These are phyloP conservation scores for Rhinichthys klamathensis DNA, from an alignment of 2,113 vertebrate species.

Conservation along the genomic window DNA sequence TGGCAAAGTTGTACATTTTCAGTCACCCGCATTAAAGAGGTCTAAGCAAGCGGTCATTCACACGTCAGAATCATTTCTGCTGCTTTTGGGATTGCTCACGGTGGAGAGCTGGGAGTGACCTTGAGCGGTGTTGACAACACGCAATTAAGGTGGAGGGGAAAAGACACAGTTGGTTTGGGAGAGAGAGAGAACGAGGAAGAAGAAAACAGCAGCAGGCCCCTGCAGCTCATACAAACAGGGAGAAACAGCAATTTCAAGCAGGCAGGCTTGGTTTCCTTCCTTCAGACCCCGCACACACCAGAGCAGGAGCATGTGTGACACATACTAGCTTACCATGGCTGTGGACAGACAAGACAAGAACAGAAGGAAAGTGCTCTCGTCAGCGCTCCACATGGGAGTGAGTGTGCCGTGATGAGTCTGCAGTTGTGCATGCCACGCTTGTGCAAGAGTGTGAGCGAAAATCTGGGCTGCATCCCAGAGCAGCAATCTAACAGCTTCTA, in stretches of 20 bases:
- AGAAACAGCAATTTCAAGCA: conserved; percentile 32
- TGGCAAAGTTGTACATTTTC: conserved; percentile 5
- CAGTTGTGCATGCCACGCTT: conserved; percentile 45
- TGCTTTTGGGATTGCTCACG: neutral
- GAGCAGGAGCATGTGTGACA: conserved; percentile 5
- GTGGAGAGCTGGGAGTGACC: conserved; percentile 10
- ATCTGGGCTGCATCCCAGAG: conserved; percentile 28
- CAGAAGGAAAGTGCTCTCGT: conserved; percentile 28
- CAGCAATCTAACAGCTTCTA: conserved; percentile 25
- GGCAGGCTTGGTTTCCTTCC: conserved; percentile 11
- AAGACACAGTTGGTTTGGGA: conserved; percentile 47
- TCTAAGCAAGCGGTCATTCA: neutral
- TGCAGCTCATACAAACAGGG: conserved; percentile 19
- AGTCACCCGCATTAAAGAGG: neutral
- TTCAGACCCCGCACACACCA: neutral
- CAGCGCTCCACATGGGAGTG: conserved; percentile 4
- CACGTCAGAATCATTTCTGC: neutral
- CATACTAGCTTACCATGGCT: conserved; percentile 5
- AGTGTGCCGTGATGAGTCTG: conserved; percentile 40
- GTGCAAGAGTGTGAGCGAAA: conserved; percentile 47
- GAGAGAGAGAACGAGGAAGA: conserved; percentile 70
- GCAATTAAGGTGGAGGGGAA: conserved; percentile 52
- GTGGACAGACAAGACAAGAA: conserved; percentile 6
- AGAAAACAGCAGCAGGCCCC: conserved; percentile 59
- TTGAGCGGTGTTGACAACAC: conserved; percentile 38